Base-by-base conservation (phyloP, 2,797 vertebrate species). In the Meriones psammophilus region DNA sequence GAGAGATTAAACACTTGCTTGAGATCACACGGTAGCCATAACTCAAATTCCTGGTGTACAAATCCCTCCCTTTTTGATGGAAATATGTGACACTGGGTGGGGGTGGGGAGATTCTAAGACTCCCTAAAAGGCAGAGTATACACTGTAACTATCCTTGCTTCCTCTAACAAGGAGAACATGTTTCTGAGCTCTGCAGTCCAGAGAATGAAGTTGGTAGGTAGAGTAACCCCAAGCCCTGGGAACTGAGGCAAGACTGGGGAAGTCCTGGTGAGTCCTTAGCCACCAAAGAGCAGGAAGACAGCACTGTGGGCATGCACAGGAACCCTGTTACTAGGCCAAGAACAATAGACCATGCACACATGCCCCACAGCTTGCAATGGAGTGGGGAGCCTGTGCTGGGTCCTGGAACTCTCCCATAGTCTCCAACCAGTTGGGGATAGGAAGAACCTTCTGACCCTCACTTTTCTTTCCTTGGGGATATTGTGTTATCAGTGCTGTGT, bases 401-500 rank as follows among this genome's bases (percentile, higher is more conserved):
- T 1, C 26, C 28, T 33, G 36, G 33, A 36, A 9, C 4, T 60
- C 22, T 88, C 36, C n/a, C 30, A 60, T 50, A 50, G 3, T 58
- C 1, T 8, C 68, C 88, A 93, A 18, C 20, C 68, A 30, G 30
- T 42, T n/a, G 15, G 7, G 9, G 39, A 33, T 42, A 88, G 73
- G 50, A 58, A 89, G 69, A 62, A 12, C 50, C 14, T 78, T 88
- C 78, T 83, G 69, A 91, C 74, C 81, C 93, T 69, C 14, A 10
- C 12, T 46, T 96, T 88, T 64, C 30, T 46, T 91, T 71, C 69
- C 69, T 64, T 18, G 85, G 91, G 80, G 81, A 89, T 42, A 78
- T 50, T 79, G 54, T 86, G 92, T 86, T 97, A 73, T 91, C 66
- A 69, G 12, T 50, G 56, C 15, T 92, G 64, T 26, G 46, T 77